Evolutionary conservation across 2,113 vertebrate species (phyloP), one percentile per base, ranked within the genome.

Genomic region (Smithornis capensis): DNA sequence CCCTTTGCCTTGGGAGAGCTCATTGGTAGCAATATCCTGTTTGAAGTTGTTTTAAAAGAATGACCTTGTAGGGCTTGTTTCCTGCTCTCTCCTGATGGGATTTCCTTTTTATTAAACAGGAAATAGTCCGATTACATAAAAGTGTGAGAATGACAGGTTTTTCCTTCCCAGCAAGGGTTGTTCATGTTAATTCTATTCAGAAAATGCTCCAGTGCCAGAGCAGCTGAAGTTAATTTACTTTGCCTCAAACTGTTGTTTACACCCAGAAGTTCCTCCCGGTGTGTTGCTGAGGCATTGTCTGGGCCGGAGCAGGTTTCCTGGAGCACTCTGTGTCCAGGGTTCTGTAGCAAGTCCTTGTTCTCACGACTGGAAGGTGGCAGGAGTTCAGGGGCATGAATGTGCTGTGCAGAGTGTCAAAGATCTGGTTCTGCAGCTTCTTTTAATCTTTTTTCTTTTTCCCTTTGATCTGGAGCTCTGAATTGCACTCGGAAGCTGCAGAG

Each of bases 61-160:
- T 95, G 93, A 91, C 95, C 94, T 94, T 53, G 93, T 55, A 90
- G 93, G 93, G 74, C 93, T 92, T 45, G 80, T 83, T 97, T 97
- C 95, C 94, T 97, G 89, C 89, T 25, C 85, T 56, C 92, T 70
- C 94, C 82, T 77, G 93, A 95, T 96, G 94, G 93, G 94, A 93
- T 96, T 96, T 97, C 95, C 95, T 96, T 90, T 96, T 93, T 89
- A 89, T 96, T 95, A 95, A 96, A 95, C 96, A 96, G 96, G 95
- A 96, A 96, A 86, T 68, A 71, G 90, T 96, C 95, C 60, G 94
- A 96, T 96, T 94, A 84, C 73, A 96, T 78, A 63, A 64, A 96
- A 96, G 94, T 97, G 95, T 95, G 95, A 97, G 95, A 96, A 95
- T 96, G 94, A 96, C 92, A 90, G 90, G 90, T 80, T 88, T 95